Percentiles rank a stretch among this genome's conserved stretches.
Evolutionary conservation across 2,888 invertebrate genomes (phyloP).

Genomic region (Geotrupes spiniger): DNA sequence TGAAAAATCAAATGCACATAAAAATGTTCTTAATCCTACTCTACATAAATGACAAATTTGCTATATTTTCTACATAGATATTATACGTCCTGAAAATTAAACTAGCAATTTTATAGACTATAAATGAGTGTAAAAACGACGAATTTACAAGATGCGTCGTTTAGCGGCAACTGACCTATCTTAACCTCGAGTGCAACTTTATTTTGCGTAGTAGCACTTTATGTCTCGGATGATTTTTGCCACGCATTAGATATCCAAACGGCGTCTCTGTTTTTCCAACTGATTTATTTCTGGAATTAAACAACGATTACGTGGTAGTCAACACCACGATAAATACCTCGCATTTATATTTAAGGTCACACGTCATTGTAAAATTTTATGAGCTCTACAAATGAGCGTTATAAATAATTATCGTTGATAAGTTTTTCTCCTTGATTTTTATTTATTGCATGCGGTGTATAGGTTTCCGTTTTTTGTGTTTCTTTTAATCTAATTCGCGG

Average conservation of each 20-base stretch:
- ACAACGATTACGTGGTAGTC: slow-evolving; percentile 9
- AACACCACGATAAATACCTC: not conserved
- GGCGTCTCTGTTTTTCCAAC: slow-evolving; percentile 13
- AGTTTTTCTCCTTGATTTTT: slow-evolving; percentile 10
- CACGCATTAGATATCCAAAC: slow-evolving; percentile 1
- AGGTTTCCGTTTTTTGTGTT: not conserved
- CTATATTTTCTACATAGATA: too few species aligned
- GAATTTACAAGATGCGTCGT: too few species aligned
- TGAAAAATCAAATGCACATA: too few species aligned
- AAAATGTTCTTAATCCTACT: too few species aligned
- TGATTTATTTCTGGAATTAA: not conserved
- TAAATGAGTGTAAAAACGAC: too few species aligned
- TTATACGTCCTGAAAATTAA: too few species aligned
- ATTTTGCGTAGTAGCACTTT: slow-evolving; percentile 20
- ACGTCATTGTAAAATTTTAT: slow-evolving; percentile 27
- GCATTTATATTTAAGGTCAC: slow-evolving; percentile 25
- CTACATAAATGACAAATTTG: too few species aligned
- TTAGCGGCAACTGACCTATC: slow-evolving; percentile 24
- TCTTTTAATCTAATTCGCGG: not conserved
- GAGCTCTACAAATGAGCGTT: slow-evolving; percentile 24
- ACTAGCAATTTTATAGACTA: too few species aligned
- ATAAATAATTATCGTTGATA: slow-evolving; percentile 22
- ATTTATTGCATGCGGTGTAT: slow-evolving; percentile 2
- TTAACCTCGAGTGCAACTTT: slow-evolving; percentile 21
- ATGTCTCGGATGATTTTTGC: slow-evolving; percentile 13